These are phyloP conservation scores for Pristionchus entomophagus DNA, from an alignment of 2,888 invertebrate genomes.

Conservation along the genomic window DNA sequence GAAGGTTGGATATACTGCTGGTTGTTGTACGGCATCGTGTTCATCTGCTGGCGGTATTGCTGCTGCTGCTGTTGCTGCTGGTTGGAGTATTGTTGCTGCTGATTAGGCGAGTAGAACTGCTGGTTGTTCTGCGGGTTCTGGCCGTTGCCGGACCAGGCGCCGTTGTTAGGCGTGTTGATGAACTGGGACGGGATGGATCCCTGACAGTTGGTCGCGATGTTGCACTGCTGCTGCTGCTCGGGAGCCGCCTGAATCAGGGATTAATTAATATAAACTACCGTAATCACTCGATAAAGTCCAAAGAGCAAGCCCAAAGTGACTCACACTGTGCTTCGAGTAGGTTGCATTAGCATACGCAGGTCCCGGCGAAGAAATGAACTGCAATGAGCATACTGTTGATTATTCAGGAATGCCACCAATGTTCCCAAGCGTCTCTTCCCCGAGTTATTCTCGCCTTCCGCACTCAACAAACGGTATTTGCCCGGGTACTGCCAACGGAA, in stretches of 20 bases:
- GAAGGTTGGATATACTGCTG: not conserved
- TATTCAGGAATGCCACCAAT: not conserved
- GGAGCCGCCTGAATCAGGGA: not conserved
- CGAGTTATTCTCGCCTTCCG: not conserved
- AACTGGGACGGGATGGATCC: conserved; percentile 37
- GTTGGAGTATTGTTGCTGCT: not conserved
- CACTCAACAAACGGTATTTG: conserved; percentile 12
- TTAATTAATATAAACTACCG: not conserved
- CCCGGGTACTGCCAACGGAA: conserved; percentile 30
- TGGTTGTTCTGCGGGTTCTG: not conserved
- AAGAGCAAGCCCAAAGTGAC: too few relatives aligned
- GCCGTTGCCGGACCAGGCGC: not conserved
- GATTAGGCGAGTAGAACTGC: not conserved
- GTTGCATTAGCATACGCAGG: conserved; percentile 7
- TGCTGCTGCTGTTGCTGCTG: too few relatives aligned
- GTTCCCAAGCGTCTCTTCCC: not conserved
- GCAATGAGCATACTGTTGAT: not conserved
- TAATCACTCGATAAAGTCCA: too few relatives aligned
- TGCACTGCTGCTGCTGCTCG: conserved; percentile 39
- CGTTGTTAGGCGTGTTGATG: conserved; percentile 27
- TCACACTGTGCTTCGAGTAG: conserved; percentile 30
- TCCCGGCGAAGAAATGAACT: conserved; percentile 45
- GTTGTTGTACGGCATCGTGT: not conserved
- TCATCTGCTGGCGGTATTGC: too few relatives aligned
- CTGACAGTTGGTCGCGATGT: conserved; percentile 11